Conservation (phyloP, 2,113 vertebrate species). For the Ranitomeya imitator region DNA sequence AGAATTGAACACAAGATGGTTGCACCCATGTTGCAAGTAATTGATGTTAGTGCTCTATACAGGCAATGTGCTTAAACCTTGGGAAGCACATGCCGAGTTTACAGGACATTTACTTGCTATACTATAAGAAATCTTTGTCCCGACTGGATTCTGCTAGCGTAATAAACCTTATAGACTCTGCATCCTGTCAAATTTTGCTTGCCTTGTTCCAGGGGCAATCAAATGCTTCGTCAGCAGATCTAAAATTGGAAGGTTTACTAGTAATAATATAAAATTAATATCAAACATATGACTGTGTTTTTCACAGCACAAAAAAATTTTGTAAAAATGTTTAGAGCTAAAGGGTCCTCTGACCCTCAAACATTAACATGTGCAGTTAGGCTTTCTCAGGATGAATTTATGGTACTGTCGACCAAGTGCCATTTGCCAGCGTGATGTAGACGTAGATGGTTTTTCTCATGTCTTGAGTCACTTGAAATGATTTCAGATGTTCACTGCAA, state of each 20-base stretch:
- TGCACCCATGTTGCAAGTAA: conserved; percentile 68
- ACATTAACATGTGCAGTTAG: conserved; percentile 44
- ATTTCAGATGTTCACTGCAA: background rate
- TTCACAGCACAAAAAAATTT: conserved; percentile 39
- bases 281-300: conserved; percentile 8
- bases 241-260: conserved; percentile 15
- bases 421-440: background rate
- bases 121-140: conserved; percentile 3
- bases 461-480: background rate
- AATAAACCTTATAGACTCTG: conserved; percentile 7
- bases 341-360: background rate
- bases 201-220: background rate
- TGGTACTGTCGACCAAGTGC: conserved; percentile 16
- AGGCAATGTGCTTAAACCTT: conserved; percentile 66
- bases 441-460: background rate
- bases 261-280: conserved; percentile 24
- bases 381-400: conserved; percentile 28
- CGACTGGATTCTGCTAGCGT: conserved; percentile 19
- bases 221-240: conserved; percentile 27
- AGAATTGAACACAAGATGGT: conserved; percentile 76
- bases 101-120: background rate
- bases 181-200: conserved; percentile 12
- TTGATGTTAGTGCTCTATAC: conserved; percentile 65
- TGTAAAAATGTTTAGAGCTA: conserved; percentile 26
- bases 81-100: conserved; percentile 69